Conservation (phyloP, 2,888 invertebrate species). For the Choreutis nemorana region DNA sequence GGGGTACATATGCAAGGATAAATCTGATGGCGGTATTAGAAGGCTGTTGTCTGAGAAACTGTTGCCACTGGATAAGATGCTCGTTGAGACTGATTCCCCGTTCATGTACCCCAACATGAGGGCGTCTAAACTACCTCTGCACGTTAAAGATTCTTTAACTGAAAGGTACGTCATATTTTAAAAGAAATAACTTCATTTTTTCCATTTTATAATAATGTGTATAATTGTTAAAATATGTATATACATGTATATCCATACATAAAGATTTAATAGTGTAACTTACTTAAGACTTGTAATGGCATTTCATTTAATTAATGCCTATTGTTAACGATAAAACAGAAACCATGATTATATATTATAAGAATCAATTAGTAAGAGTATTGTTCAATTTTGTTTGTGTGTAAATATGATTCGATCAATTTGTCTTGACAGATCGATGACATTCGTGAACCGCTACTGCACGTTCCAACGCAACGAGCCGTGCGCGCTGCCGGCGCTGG, state of each 20-base stretch:
- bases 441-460: constrained; percentile 87
- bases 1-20: constrained; percentile 90
- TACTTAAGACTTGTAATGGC: no score
- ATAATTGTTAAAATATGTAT: no score
- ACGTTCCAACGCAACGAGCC: constrained; percentile 97
- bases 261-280: no score
- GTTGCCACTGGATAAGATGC: constrained; percentile 82
- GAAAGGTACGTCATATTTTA: constrained; percentile 67
- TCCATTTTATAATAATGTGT: no score
- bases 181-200: not conserved
- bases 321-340: no score
- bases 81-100: constrained; percentile 94
- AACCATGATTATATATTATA: no score
- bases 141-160: constrained; percentile 87
- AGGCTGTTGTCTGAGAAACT: constrained; percentile 81
- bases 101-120: constrained; percentile 96
- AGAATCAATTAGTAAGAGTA: no score
- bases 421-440: constrained; percentile 71
- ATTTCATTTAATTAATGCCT: no score
- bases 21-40: constrained; percentile 89
- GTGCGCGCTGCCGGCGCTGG: constrained; percentile 90
- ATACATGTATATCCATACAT: no score
- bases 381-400: no score
- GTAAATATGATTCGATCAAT: no score
- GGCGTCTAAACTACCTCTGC: constrained; percentile 88